Conservation (phyloP, 2,888 invertebrate genomes). For the Acanthosepion lycidas region DNA sequence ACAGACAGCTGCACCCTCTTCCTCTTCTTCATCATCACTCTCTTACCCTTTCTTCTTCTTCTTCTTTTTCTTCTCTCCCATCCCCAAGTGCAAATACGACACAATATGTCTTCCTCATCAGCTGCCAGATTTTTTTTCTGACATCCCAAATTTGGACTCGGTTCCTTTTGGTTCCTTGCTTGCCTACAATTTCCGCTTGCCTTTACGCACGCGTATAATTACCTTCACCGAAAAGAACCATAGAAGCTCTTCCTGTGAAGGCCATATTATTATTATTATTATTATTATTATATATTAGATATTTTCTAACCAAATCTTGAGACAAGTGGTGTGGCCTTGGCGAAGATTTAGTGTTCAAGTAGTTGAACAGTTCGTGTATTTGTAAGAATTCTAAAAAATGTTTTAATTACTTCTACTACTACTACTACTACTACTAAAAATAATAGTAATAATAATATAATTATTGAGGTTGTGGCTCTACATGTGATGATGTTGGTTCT, state of each 20-base stretch:
- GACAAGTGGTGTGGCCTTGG: too few species aligned
- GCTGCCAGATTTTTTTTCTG: neutral
- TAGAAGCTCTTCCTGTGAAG: neutral
- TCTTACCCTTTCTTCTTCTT: slow-evolving; percentile 4
- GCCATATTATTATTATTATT: too few species aligned
- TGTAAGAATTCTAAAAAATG: too few species aligned
- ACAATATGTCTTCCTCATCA: neutral
- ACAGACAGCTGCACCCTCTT: neutral
- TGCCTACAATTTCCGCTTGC: neutral
- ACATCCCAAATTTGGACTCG: slow-evolving; percentile 8
- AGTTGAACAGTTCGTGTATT: too few species aligned
- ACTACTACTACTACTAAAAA: slow-evolving; percentile 24
- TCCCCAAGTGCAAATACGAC: neutral
- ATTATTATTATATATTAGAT: too few species aligned
- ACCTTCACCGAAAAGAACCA: neutral
- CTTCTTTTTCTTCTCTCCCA: neutral
- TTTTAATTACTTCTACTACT: neutral
- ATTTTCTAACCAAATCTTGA: too few species aligned
- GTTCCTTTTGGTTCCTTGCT: neutral
- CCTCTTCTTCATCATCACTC: neutral
- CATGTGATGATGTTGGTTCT: too few species aligned
- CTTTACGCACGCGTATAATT: neutral
- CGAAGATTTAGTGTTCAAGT: too few species aligned
- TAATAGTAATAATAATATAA: neutral
- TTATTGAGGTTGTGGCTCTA: neutral